Evolutionary conservation across 1,140 invertebrate species (phyloP), one percentile per base, ranked within the genome.

Genomic region (Bombus fervidus): DNA sequence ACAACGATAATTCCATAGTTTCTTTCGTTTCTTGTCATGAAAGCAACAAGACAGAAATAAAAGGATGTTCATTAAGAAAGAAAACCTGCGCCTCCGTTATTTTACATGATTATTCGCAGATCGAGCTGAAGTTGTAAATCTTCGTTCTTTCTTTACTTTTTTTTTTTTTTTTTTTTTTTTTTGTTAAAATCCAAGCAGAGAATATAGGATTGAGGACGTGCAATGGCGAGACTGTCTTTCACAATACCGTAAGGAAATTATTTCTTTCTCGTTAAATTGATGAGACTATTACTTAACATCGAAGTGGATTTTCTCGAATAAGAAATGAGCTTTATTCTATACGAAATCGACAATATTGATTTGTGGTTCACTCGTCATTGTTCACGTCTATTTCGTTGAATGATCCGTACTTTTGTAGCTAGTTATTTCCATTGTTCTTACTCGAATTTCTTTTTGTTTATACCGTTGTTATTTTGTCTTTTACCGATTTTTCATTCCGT

Each of bases 401-500:
- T 31, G 28, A 64, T 28, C 28, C 37, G 5, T 53, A 37, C 62
- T 64, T 43, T 64, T 37, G 4, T 77, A 62, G 75, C 6, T 77
- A 77, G 75, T 64, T 64, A 22, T 15, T 71, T 59, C 57, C 34
- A 43, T 1, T 34, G 73, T 75, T 39, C 13, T 59, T 62, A 62
- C 6, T 25, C 28, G 59, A 62, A n/a, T 62, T 62, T 62, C 12
- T 62, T 25, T 43, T 76, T 62, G 31, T 76, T 76, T 76, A 76
- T 10, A 62, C 57, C 34, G 53, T 76, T 64, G 75, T 78, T 64
- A 78, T 25, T 64, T 64, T 39, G 34, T 66, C 75, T 43, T 78
- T 64, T 78, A 78, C 39, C 34, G n/a, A 76, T 59, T 78, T 77
- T 31, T 34, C 75, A 78, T 78, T 64, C 75, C 59, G 59, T 64